Conservation (phyloP, 2,797 vertebrate species). For the Sus cebifrons region DNA sequence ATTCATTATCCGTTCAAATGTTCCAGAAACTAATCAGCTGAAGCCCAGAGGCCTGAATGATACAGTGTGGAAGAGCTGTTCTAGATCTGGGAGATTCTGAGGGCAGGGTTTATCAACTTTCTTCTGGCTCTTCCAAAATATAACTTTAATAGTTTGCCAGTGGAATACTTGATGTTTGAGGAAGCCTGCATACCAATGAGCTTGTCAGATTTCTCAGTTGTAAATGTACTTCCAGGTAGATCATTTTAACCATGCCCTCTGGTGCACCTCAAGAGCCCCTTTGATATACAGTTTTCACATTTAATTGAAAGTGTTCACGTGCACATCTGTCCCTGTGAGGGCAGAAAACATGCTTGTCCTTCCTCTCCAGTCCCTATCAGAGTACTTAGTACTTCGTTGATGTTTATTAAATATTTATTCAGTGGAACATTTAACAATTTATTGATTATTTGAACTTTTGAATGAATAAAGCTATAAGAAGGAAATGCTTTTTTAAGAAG, state of each 20-base stretch:
- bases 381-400: not conserved
- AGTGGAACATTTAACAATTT: conserved; percentile 37
- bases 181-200: conserved; percentile 30
- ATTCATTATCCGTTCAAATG: conserved; percentile 48
- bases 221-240: conserved; percentile 28
- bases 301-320: conserved; percentile 13
- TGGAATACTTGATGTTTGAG: conserved; percentile 58
- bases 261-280: not conserved
- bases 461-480: not conserved
- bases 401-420: conserved; percentile 48
- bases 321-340: not conserved
- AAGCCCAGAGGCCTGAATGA: conserved; percentile 34
- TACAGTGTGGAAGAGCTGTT: not conserved
- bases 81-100: not conserved
- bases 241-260: not conserved
- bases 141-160: not conserved
- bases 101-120: conserved; percentile 44
- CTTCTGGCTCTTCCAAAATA: conserved; percentile 52
- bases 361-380: not conserved
- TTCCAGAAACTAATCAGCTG: conserved; percentile 39
- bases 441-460: conserved; percentile 57
- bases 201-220: not conserved
- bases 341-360: not conserved
- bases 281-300: not conserved
- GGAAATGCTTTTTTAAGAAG: conserved; percentile 22